Evolutionary conservation across 1,140 invertebrate species (phyloP), one percentile per base, ranked within the genome.

Genomic region (Hormaphis cornu): DNA sequence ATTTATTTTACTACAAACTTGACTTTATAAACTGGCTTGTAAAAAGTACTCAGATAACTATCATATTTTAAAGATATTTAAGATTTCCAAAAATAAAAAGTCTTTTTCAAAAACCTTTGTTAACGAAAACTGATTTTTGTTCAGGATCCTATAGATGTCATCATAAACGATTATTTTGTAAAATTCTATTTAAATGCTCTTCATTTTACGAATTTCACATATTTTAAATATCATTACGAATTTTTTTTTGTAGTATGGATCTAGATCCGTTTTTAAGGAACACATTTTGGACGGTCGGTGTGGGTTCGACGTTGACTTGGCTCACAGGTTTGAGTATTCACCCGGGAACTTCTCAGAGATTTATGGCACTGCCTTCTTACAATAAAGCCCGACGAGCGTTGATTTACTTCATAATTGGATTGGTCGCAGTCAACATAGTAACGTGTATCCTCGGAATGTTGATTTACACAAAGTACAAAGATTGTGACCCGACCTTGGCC

Each of bases 311-410:
- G 12, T 66, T 42, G n/a, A 61, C 1, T 30, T 89, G 86, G 84
- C 85, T 88, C 0, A 84, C 87, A 33, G 87, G 90, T 70, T 90
- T 91, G 75, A 85, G 88, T 10, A 87, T 90, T n/a, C 91, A 93
- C 79, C 91, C 94, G 79, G 89, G 90, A 12, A 89, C 91, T 84
- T 87, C 94, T 0, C 91, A 94, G 75, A 82, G 91, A 46, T 92
- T 91, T 71, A 85, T 89, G 71, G 85, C 90, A 0, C 77, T 91
- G 69, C 83, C 87, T 1, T 83, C 82, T 12, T 80, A 86, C 44
- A 81, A 83, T 78, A 81, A 82, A 75, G 87, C 88, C 71, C 79
- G 20, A 8, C 56, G 50, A 22, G 30, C 33, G 22, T 58, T 63
- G 44, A 37, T 66, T 22, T 50, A 24, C 12, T 66, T 66, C 16